Evolutionary conservation across 2,797 vertebrate species (phyloP).

Genomic region (Periparus ater): DNA sequence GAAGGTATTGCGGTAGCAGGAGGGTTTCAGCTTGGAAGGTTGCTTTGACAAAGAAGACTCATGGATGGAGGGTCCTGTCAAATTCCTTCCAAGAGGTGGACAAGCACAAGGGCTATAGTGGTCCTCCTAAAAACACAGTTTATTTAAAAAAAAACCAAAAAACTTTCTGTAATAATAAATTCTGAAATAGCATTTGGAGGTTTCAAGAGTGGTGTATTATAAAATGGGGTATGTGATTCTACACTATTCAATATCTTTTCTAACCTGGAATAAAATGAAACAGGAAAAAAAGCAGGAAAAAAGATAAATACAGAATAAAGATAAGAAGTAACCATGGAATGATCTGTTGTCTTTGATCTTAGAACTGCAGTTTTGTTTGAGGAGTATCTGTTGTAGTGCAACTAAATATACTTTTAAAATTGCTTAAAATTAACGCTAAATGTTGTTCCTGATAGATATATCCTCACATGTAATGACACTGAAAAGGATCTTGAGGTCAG

Average conservation of each 20-base stretch:
- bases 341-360: not conserved
- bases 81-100: not conserved
- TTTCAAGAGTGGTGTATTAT: not conserved
- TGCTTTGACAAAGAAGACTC: not conserved
- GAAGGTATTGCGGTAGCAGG: not conserved
- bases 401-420: not conserved
- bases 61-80: not conserved
- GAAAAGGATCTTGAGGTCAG: not conserved
- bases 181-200: not conserved
- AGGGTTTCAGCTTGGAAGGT: not conserved
- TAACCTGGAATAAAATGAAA: not conserved
- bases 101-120: not conserved
- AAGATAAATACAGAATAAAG: not conserved
- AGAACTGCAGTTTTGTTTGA: not conserved
- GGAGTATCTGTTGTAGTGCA: not conserved
- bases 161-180: not conserved
- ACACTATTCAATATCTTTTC: not conserved
- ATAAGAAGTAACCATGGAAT: not conserved
- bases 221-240: not conserved
- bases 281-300: rapidly evolving
- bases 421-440: not conserved
- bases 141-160: not conserved
- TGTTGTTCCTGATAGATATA: not conserved
- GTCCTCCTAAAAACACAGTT: not conserved
- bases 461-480: not conserved